Percentiles rank a stretch among this genome's conserved stretches.
phyloP scores from a whole-genome alignment of 2,888 invertebrate genomes.

The Lamellibrachia columna region DNA sequence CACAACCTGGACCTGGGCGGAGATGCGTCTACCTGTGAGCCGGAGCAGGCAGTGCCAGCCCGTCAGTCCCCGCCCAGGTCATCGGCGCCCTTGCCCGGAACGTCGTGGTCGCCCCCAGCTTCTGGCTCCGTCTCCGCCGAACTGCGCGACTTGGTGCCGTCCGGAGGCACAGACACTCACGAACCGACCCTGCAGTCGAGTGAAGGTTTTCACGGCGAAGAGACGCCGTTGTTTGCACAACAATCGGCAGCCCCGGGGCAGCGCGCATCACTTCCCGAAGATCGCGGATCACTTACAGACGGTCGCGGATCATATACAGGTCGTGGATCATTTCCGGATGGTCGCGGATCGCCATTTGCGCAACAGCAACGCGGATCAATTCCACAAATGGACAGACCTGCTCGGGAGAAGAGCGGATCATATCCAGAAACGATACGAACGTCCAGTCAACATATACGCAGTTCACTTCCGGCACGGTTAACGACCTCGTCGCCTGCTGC shows the following conservation, averaged over 20 bases:
- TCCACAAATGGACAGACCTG: no score
- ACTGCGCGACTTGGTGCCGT: background rate
- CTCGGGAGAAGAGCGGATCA: background rate
- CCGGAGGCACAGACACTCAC: background rate
- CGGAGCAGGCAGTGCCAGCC: background rate
- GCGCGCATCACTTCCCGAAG: no score
- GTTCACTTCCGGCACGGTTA: background rate
- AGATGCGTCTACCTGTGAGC: background rate
- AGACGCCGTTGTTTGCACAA: background rate
- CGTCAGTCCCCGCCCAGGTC: background rate
- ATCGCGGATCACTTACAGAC: no score
- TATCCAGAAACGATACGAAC: background rate
- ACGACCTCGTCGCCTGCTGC: background rate
- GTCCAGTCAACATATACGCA: background rate
- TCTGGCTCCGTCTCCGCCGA: background rate
- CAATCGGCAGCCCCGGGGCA: background rate
- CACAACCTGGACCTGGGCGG: background rate
- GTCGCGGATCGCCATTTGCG: no score
- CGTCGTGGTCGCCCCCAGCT: background rate
- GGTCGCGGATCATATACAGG: no score
- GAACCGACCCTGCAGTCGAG: background rate
- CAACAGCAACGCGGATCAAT: no score
- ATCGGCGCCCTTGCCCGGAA: background rate
- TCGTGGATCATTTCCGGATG: no score
- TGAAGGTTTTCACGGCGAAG: background rate